Percentiles rank a stretch among this genome's conserved stretches.
These are phyloP conservation scores for Manis javanica DNA, from an alignment of 2,797 vertebrate species.

Conservation along the genomic window DNA sequence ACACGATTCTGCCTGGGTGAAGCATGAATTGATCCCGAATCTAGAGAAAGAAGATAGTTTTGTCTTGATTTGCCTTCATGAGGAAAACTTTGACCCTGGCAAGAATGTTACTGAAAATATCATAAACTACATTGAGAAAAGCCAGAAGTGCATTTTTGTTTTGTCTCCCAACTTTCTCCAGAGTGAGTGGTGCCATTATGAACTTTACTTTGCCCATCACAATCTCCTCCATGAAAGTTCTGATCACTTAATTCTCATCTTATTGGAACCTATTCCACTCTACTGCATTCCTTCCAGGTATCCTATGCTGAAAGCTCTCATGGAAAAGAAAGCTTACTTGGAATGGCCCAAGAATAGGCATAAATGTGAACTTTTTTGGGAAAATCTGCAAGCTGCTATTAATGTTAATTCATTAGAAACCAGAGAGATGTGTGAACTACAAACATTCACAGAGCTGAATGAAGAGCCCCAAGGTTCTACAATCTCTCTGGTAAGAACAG, in stretches of 20 bases:
- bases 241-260: constrained; percentile 89
- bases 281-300: constrained; percentile 92
- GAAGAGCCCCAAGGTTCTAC: neutral
- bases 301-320: constrained; percentile 90
- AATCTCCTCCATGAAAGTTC: constrained; percentile 85
- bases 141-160: constrained; percentile 91
- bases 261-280: constrained; percentile 91
- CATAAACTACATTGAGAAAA: constrained; percentile 90
- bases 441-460: constrained; percentile 23
- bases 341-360: constrained; percentile 92
- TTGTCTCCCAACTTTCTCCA: constrained; percentile 92
- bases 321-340: constrained; percentile 90
- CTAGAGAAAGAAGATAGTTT: constrained; percentile 88
- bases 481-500: constrained; percentile 51
- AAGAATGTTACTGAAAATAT: constrained; percentile 92
- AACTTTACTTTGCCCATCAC: constrained; percentile 93
- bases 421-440: neutral
- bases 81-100: constrained; percentile 90
- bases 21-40: constrained; percentile 89
- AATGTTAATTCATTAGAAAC: constrained; percentile 65
- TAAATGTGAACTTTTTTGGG: constrained; percentile 91
- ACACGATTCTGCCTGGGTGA: constrained; percentile 90
- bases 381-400: constrained; percentile 90
- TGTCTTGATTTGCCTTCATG: constrained; percentile 89
- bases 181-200: constrained; percentile 94